Evolutionary conservation across 2,888 invertebrate species (phyloP), one percentile per base, ranked within the genome.

Genomic region (Cephus spinipes): DNA sequence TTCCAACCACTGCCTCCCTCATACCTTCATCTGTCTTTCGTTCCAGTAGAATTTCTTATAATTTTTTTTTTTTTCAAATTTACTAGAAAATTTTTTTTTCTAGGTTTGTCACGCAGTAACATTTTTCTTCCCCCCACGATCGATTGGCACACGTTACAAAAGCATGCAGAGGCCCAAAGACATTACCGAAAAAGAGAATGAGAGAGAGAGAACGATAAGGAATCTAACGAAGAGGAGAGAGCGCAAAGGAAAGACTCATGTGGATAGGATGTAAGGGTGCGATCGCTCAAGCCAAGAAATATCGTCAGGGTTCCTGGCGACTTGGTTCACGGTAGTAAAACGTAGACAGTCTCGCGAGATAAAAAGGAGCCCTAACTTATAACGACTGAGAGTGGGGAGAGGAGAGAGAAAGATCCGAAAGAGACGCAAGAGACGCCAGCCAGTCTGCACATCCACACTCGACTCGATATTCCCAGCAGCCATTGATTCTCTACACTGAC

Each of bases 341-440:
- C 71, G 32, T 33, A 71, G 31, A 33, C 32, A 71, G 31, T 15
- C 71, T 12, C 71, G 71, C 23, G 31, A 71, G 71, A 71, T 71
- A 71, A 71, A 74, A 74, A 35, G 12, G 34, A 34, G 33, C 35
- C 74, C 74, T 74, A 35, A 74, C 34, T 74, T 35, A 35, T 74
- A 35, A 35, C 35, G 33, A n/a, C 23, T 9, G 36, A 11, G 74
- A 12, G 35, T 4, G 23, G 74, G 74, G 74, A n/a, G 35, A 33
- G n/a, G 4, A 33, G 31, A 73, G 30, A n/a, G 30, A 68, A 30
- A 75, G 69, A 76, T 76, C 69, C 68, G 77, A 73, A 75, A 23
- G 79, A 75, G 86, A 83, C 86, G 86, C 86, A 75, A 55, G 79
- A 75, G 86, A 83, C 86, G 86, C 86, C 86, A 78, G 76, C 77